Conservation (phyloP, 2,888 invertebrate genomes). For the Anthrax anthrax region DNA sequence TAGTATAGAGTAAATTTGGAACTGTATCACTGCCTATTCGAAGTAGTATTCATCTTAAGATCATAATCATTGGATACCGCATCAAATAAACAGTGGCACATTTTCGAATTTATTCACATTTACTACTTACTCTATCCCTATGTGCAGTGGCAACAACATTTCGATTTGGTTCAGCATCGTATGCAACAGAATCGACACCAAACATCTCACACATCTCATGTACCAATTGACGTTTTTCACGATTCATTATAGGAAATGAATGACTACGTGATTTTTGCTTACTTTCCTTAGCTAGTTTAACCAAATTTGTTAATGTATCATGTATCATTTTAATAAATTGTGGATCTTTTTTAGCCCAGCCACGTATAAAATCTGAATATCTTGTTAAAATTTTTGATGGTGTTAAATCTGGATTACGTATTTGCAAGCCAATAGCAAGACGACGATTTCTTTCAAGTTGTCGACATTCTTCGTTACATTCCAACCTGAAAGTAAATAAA, state of each 20-base stretch:
- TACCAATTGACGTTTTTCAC: conserved; percentile 79
- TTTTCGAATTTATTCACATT: too few species aligned
- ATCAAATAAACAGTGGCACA: too few species aligned
- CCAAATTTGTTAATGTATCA: conserved; percentile 68
- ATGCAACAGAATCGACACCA: conserved; percentile 85
- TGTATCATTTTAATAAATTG: conserved; percentile 69
- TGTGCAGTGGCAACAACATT: conserved; percentile 88
- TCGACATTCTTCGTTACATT: conserved; percentile 88
- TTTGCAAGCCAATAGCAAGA: conserved; percentile 80
- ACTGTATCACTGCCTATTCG: too few species aligned
- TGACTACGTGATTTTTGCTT: conserved; percentile 70
- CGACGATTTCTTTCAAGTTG: conserved; percentile 75
- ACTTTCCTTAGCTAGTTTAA: conserved; percentile 75
- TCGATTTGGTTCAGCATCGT: conserved; percentile 89
- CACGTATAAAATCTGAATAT: conserved; percentile 75
- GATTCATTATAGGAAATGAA: conserved; percentile 87
- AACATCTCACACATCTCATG: conserved; percentile 93
- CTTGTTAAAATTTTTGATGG: conserved; percentile 56
- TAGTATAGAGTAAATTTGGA: too few species aligned
- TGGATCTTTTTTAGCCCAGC: conserved; percentile 68
- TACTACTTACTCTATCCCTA: conserved; percentile 51
- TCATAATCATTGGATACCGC: too few species aligned
- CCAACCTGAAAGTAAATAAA: conserved; percentile 54
- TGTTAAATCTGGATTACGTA: conserved; percentile 77
- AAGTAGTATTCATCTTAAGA: too few species aligned